Percentiles rank a stretch among this genome's conserved stretches.
Conservation (phyloP, 2,888 invertebrate genomes). For the Oegoconia quadripuncta region DNA sequence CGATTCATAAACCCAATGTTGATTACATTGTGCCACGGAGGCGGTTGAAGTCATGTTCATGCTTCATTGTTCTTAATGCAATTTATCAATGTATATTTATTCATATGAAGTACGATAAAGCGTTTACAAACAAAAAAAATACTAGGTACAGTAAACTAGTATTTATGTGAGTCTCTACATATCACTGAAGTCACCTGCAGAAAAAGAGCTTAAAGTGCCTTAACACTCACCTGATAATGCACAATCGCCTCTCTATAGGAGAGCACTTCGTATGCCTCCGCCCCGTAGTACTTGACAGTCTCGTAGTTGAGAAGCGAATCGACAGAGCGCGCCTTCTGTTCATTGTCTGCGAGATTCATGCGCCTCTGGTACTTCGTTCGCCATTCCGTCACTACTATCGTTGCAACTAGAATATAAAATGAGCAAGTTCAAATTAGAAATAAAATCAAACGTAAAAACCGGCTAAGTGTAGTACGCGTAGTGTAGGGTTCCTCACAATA, state of each 20-base stretch:
- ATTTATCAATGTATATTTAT: no score
- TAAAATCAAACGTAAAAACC: background rate
- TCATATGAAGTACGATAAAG: no score
- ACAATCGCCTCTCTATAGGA: conserved; percentile 91
- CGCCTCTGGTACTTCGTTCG: conserved; percentile 95
- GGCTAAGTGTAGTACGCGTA: background rate
- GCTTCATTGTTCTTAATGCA: no score
- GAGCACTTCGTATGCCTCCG: conserved; percentile 94
- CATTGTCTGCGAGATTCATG: conserved; percentile 97
- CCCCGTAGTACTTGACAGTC: conserved; percentile 98
- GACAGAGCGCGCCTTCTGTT: conserved; percentile 93
- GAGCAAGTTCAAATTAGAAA: background rate
- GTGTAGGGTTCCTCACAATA: no score
- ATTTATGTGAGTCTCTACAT: no score
- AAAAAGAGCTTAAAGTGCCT: no score
- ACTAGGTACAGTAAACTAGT: no score
- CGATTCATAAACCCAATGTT: no score
- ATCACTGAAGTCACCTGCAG: no score
- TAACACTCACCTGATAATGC: conserved; percentile 84
- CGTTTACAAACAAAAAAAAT: no score
- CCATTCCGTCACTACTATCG: conserved; percentile 97
- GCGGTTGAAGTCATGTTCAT: no score
- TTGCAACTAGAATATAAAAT: conserved; percentile 80
- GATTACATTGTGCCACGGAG: no score
- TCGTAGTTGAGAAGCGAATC: conserved; percentile 98